phyloP scores from a whole-genome alignment of 2,797 vertebrate genomes.

The Muscicapa striata region DNA sequence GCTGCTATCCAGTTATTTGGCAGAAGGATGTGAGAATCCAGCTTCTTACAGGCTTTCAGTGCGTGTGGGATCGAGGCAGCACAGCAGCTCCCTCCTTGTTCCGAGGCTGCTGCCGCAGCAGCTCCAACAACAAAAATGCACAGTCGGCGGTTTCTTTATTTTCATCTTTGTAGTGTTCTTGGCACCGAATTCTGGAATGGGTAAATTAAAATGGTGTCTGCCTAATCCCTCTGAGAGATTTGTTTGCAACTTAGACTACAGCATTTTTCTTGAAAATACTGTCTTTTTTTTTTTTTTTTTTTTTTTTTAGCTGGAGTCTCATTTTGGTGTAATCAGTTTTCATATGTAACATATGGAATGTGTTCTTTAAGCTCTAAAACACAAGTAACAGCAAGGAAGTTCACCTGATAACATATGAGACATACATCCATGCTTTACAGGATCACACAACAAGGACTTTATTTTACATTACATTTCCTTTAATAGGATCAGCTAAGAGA shows the following conservation, averaged over 20 bases:
- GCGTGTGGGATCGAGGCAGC: neutral
- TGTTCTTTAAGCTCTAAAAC: neutral
- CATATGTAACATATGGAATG: neutral
- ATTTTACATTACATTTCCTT: neutral
- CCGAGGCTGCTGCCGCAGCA: conserved; percentile 34
- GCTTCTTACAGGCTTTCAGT: conserved; percentile 27
- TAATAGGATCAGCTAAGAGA: neutral
- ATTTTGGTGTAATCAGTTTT: conserved; percentile 28
- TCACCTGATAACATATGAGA: neutral
- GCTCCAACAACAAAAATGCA: conserved; percentile 57
- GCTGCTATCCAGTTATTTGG: conserved; percentile 49
- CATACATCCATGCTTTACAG: neutral
- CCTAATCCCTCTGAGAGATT: conserved; percentile 63
- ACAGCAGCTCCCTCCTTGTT: conserved; percentile 33
- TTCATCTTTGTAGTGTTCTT: conserved; percentile 62
- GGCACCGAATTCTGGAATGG: conserved; percentile 47
- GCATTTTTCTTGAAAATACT: conserved; percentile 46
- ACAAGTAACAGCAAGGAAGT: neutral
- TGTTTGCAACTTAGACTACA: conserved; percentile 38
- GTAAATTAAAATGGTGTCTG: conserved; percentile 72
- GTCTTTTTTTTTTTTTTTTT: neutral
- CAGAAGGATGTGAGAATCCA: conserved; percentile 15
- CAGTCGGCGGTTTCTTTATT: conserved; percentile 65
- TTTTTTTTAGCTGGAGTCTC: conserved; percentile 43
- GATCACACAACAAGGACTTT: neutral